Conservation (phyloP, 2,888 invertebrate species). For the Mimachlamys varia region DNA sequence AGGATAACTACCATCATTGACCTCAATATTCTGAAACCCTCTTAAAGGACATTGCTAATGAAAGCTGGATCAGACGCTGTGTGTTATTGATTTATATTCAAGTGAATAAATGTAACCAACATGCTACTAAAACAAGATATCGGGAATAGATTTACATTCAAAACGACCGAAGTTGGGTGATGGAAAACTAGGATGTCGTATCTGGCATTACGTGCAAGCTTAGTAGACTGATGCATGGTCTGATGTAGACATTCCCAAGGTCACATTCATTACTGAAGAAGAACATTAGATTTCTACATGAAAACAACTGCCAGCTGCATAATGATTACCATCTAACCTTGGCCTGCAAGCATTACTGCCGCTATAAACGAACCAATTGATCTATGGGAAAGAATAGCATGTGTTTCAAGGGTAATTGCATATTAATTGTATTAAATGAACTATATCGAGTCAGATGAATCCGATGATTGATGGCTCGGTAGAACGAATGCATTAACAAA, state of each 20-base stretch:
- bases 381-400: neutral
- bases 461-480: neutral
- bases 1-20: slow-evolving; percentile 3
- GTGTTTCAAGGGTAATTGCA: neutral
- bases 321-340: neutral
- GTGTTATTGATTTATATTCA: neutral
- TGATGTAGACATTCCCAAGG: neutral
- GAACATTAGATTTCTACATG: slow-evolving; percentile 1
- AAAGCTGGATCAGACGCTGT: neutral
- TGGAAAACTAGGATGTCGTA: neutral
- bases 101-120: neutral
- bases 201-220: neutral
- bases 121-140: neutral
- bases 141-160: neutral
- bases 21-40: neutral
- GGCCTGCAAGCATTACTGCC: neutral
- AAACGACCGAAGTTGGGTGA: neutral
- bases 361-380: neutral
- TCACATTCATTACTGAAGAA: neutral
- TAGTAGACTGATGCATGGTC: neutral
- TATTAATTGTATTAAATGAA: neutral
- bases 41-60: neutral
- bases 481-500: neutral
- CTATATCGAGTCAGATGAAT: neutral
- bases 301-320: neutral